Evolutionary conservation across 1,140 invertebrate genomes (phyloP).

Genomic region (Leguminivora glycinivorella): DNA sequence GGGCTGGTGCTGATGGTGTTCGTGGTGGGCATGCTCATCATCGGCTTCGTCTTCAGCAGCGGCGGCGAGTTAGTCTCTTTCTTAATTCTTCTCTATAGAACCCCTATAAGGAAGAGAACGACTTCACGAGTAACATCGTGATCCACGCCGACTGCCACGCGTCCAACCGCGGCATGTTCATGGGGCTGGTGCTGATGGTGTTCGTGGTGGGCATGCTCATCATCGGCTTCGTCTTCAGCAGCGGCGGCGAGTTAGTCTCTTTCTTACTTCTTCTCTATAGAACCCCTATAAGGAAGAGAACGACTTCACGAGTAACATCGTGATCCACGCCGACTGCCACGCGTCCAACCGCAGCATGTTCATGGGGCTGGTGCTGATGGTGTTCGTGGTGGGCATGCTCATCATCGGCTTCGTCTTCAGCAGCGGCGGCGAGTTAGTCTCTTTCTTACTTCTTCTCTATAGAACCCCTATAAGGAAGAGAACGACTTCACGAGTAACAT

Average conservation of each 20-base stretch:
- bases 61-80: constrained; percentile 63
- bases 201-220: constrained; percentile 83
- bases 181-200: constrained; percentile 82
- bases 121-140: constrained; percentile 80
- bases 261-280: constrained; percentile 20
- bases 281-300: constrained; percentile 74
- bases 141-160: constrained; percentile 87
- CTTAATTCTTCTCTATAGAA: constrained; percentile 49
- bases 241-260: constrained; percentile 66
- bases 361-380: constrained; percentile 82
- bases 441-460: constrained; percentile 9
- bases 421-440: constrained; percentile 70
- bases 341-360: constrained; percentile 86
- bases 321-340: constrained; percentile 86
- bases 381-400: constrained; percentile 82
- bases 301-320: constrained; percentile 80
- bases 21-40: constrained; percentile 83
- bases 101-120: constrained; percentile 75
- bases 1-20: constrained; percentile 83
- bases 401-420: constrained; percentile 85
- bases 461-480: constrained; percentile 66
- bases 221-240: constrained; percentile 84
- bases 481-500: constrained; percentile 80
- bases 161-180: constrained; percentile 85
- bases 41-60: constrained; percentile 84